These are phyloP conservation scores for Diplazon laetatorius DNA, from an alignment of 2,888 invertebrate genomes.

Conservation along the genomic window DNA sequence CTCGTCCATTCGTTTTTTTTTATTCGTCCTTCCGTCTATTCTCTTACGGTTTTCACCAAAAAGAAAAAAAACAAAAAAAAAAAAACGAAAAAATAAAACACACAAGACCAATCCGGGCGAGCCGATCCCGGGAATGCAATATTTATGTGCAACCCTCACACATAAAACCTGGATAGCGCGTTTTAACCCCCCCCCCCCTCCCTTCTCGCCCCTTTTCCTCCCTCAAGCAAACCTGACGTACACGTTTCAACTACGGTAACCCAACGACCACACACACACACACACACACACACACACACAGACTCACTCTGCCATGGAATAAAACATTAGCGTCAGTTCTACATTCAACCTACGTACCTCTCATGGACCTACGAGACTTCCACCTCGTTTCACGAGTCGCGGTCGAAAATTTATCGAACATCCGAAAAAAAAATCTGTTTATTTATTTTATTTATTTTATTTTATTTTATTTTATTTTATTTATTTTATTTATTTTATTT, in stretches of 20 bases:
- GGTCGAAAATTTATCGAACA: constrained; percentile 51
- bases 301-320: constrained; percentile 33
- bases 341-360: neutral
- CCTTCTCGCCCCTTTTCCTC: too few species aligned
- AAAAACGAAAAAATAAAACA: too few species aligned
- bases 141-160: constrained; percentile 42
- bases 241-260: neutral
- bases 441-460: neutral
- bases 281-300: too few species aligned
- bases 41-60: constrained; percentile 57
- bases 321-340: constrained; percentile 37
- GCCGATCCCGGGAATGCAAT: constrained; percentile 39
- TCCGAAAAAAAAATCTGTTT: constrained; percentile 7
- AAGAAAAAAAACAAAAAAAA: too few species aligned
- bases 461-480: neutral
- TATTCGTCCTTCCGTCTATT: constrained; percentile 64
- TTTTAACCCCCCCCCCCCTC: too few species aligned
- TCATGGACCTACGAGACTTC: neutral
- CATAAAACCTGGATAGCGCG: constrained; percentile 39
- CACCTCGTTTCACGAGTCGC: neutral
- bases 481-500: too few species aligned
- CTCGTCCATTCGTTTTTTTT: constrained; percentile 43
- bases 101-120: neutral
- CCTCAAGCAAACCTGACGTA: constrained; percentile 32
- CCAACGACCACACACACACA: neutral